These are phyloP conservation scores for Leptobrachium ailaonicum DNA, from an alignment of 2,113 vertebrate species.

Conservation along the genomic window DNA sequence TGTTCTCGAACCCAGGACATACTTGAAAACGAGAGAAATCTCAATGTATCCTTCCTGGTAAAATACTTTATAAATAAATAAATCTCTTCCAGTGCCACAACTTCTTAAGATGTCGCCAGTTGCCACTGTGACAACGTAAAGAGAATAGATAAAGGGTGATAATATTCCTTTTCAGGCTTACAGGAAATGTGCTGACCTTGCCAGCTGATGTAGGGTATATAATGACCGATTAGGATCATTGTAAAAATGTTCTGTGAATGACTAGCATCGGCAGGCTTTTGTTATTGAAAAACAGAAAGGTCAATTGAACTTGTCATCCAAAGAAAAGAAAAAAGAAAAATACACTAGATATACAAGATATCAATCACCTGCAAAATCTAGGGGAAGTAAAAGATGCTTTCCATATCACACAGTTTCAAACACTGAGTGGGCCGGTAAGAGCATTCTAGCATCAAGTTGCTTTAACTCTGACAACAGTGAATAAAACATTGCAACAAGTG, in stretches of 20 bases:
- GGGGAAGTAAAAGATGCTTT: neutral
- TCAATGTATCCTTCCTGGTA: too few species aligned
- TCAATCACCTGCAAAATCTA: neutral
- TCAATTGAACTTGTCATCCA: neutral
- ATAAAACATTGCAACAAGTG: conserved; percentile 63
- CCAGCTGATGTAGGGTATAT: too few species aligned
- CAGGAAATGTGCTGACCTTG: too few species aligned
- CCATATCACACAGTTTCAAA: neutral
- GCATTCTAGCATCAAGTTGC: conserved; percentile 59
- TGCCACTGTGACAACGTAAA: too few species aligned
- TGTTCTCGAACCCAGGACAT: too few species aligned
- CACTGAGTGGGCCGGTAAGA: neutral
- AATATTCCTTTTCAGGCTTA: too few species aligned
- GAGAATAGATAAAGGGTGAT: too few species aligned
- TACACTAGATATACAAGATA: neutral
- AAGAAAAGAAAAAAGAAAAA: neutral
- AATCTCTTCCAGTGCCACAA: too few species aligned
- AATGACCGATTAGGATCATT: neutral
- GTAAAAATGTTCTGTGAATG: neutral
- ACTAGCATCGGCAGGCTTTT: neutral
- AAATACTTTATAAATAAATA: too few species aligned
- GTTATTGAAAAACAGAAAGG: neutral
- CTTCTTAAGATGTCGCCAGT: too few species aligned
- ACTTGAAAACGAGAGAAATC: too few species aligned
- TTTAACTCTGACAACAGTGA: conserved; percentile 67